A percentile compares a stretch with the other conserved stretches of the same genome.
phyloP scores from a whole-genome alignment of 2,888 invertebrate species.

The Orthosia gracilis region DNA sequence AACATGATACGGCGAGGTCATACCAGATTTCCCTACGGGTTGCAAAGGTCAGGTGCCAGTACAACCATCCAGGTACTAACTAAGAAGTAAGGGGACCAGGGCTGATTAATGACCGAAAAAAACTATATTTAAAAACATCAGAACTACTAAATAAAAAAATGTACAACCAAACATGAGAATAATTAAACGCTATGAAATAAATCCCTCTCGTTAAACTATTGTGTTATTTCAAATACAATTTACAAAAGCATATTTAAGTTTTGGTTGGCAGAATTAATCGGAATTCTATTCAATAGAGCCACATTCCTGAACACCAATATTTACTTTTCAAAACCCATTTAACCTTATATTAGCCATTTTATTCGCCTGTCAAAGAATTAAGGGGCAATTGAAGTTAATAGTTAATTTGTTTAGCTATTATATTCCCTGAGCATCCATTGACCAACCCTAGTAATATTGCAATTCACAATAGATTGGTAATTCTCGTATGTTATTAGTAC shows the following conservation, averaged over 20 bases:
- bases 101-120: slow-evolving; percentile 1
- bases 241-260: not conserved
- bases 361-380: not conserved
- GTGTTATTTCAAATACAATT: not conserved
- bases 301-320: not conserved
- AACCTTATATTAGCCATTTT: not conserved
- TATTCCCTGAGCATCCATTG: not conserved
- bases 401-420: too few relatives aligned
- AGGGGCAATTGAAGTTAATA: not conserved
- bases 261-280: not conserved
- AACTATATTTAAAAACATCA: not conserved
- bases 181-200: slow-evolving; percentile 2
- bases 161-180: not conserved
- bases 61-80: slow-evolving; percentile 28
- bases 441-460: slow-evolving; percentile 38
- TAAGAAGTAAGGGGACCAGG: slow-evolving; percentile 19
- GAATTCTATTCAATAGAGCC: not conserved
- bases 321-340: not conserved
- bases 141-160: not conserved
- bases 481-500: slow-evolving; percentile 42
- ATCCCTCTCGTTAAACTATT: not conserved
- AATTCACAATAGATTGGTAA: slow-evolving; percentile 36
- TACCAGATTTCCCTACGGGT: slow-evolving; percentile 50
- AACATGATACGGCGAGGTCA: slow-evolving; percentile 31
- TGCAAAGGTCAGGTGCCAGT: slow-evolving; percentile 34